Evolutionary conservation across 2,888 invertebrate species (phyloP).

Genomic region (Dolichomitus sp.): DNA sequence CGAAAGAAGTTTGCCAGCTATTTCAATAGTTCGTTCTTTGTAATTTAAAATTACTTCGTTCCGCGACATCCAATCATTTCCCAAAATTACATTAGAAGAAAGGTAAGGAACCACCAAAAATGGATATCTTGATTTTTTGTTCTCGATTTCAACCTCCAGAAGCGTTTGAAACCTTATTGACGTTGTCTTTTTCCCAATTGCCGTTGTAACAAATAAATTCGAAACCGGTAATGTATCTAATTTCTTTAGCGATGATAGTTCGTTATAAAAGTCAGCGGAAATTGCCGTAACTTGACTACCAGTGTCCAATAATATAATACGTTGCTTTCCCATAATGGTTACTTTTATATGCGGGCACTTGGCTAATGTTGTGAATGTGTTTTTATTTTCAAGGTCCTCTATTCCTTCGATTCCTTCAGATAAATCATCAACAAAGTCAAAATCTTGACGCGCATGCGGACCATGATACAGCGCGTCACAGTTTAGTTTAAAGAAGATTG

Average conservation of each 20-base stretch:
- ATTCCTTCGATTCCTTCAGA: background rate
- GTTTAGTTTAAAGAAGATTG: background rate
- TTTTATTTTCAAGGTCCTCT: constrained; percentile 9
- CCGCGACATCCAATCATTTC: constrained; percentile 2
- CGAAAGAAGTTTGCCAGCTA: background rate
- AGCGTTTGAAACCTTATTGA: constrained; percentile 14
- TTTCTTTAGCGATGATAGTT: background rate
- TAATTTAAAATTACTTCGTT: constrained; percentile 8
- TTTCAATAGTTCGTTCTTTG: constrained; percentile 3
- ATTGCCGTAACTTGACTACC: constrained; percentile 18
- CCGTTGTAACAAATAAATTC: constrained; percentile 12
- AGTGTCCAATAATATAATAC: background rate
- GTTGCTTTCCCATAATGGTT: background rate
- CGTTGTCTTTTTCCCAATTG: constrained; percentile 8
- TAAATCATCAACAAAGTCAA: background rate
- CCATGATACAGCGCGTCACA: background rate
- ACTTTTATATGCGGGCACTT: constrained; percentile 1
- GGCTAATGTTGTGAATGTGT: constrained; percentile 13
- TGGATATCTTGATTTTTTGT: background rate
- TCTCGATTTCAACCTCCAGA: constrained; percentile 1
- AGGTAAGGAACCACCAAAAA: background rate
- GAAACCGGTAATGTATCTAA: background rate
- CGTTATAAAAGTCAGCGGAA: background rate
- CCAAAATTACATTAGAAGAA: background rate
- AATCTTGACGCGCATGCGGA: background rate